Base-by-base conservation (phyloP, 2,113 vertebrate genomes). In the Pelecanoides urinatrix region DNA sequence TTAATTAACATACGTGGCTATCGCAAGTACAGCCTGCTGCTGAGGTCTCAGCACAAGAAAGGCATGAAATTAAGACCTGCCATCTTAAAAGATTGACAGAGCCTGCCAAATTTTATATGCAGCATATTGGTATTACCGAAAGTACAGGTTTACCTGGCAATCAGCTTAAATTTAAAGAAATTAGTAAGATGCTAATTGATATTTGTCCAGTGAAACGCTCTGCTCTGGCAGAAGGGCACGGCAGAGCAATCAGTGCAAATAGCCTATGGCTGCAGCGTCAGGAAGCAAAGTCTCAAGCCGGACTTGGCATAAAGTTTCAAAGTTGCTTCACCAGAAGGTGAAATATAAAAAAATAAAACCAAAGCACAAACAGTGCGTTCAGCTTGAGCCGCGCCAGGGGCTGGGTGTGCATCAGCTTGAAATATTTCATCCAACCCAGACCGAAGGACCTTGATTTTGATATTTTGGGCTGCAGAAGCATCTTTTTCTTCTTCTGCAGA, bases 341-440 rank as follows among this genome's bases (percentile, higher is more conserved):
- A 59, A 40, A 49, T 36, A 14, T 8, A 50, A 11, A 42, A 42
- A 19, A 15, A 22, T n/a, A n/a, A n/a, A 32, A 30, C 13, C 7
- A n/a, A 47, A 58, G 42, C 32, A 50, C 7, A 71, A 13, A 9
- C 32, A 5, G 34, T 0, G 0, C 0, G 4, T 29, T 62, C 30
- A 53, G 61, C 55, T 58, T 45, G 1, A 4, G 74, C 74, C 0
- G 0, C 6, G 59, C 74, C 20, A 12, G 42, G 16, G 30, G 40
- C 23, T 4, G 3, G 27, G 36, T 59, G 70, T 82, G 66, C 62
- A 34, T 45, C 71, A 30, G 52, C 62, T 62, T 16, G 29, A 32
- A 36, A n/a, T 7, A 49, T 22, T 55, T 59, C 44, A 30, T 20
- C n/a, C 74, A n/a, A 27, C 34, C 56, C 62, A 23, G 36, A 10